Evolutionary conservation across 2,888 invertebrate genomes (phyloP).

Genomic region (Drosophila mimetica): DNA sequence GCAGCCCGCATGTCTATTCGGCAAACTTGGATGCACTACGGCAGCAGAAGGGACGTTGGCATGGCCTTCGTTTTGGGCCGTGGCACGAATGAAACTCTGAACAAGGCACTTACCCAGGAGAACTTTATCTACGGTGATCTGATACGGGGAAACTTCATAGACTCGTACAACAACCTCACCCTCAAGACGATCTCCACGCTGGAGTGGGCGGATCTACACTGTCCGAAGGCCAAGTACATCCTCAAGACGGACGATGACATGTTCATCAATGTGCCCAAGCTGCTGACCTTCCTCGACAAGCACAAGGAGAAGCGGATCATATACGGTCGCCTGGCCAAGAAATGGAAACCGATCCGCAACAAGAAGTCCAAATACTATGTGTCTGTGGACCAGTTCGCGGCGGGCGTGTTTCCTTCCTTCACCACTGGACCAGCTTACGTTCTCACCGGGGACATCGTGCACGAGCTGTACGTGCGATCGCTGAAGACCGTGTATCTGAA

Average conservation of each 20-base stretch:
- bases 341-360: constrained; percentile 94
- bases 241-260: constrained; percentile 95
- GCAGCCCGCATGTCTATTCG: constrained; percentile 90
- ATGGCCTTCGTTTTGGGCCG: constrained; percentile 87
- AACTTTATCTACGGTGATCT: constrained; percentile 91
- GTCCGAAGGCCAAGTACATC: constrained; percentile 89
- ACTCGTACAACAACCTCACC: constrained; percentile 93
- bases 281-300: constrained; percentile 88
- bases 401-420: constrained; percentile 93
- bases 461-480: constrained; percentile 89
- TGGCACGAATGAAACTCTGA: constrained; percentile 85
- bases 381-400: constrained; percentile 90
- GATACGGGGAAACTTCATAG: constrained; percentile 89
- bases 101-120: constrained; percentile 87
- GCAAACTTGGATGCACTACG: constrained; percentile 92
- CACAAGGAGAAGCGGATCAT: constrained; percentile 89
- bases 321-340: constrained; percentile 92
- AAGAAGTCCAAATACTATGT: constrained; percentile 95
- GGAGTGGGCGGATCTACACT: constrained; percentile 93
- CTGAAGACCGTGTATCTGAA: constrained; percentile 89
- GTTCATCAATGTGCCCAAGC: constrained; percentile 92
- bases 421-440: constrained; percentile 97
- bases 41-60: constrained; percentile 86
- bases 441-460: constrained; percentile 90
- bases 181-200: constrained; percentile 92